Evolutionary conservation across 1,140 invertebrate genomes (phyloP).

Genomic region (Megathymus violae): DNA sequence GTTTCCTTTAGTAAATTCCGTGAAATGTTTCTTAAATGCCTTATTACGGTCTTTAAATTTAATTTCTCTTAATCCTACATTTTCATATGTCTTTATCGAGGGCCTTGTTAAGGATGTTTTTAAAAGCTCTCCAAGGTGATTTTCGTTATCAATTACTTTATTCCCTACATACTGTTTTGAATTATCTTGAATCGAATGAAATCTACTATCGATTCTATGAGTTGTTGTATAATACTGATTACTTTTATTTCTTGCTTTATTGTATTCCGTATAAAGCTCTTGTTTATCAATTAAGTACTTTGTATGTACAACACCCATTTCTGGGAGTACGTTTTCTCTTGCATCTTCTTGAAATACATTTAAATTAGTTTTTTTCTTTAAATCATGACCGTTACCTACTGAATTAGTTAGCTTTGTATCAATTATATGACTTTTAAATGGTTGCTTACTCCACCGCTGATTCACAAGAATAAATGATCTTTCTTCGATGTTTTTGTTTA

Average conservation of each 20-base stretch:
- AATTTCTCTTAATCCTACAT: neutral
- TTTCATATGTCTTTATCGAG: neutral
- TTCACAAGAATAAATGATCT: conserved; percentile 39
- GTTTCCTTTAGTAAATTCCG: too few relatives aligned
- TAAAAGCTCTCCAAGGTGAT: neutral
- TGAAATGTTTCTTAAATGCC: neutral
- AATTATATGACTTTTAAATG: neutral
- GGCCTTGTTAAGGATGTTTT: neutral
- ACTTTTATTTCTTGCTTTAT: neutral
- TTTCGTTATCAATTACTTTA: neutral
- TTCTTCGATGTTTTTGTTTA: conserved; percentile 37
- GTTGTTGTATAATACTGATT: neutral
- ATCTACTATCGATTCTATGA: neutral
- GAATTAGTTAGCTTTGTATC: neutral
- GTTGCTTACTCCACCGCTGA: conserved; percentile 9
- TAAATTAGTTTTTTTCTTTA: neutral
- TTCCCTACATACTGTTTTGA: neutral
- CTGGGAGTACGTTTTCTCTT: neutral
- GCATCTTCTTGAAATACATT: neutral
- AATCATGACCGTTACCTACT: neutral
- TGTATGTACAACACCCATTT: neutral
- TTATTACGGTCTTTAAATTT: neutral
- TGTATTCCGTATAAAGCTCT: neutral
- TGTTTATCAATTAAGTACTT: neutral
- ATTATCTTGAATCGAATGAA: neutral